Percentiles rank a stretch among this genome's conserved stretches.
phyloP scores from a whole-genome alignment of 2,113 vertebrate genomes.

The Egretta garzetta region DNA sequence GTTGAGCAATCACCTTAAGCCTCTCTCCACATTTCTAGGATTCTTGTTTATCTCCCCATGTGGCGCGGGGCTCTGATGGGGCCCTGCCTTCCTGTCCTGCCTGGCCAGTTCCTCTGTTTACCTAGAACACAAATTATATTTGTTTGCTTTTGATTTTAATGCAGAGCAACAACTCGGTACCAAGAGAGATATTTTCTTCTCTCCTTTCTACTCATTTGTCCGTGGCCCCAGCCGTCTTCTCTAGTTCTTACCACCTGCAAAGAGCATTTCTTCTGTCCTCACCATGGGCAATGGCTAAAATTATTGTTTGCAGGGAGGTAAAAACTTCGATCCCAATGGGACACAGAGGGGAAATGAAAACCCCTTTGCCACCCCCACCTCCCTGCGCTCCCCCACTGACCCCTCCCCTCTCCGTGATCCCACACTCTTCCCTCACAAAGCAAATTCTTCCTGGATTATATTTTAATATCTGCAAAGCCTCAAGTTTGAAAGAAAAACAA shows the following conservation, averaged over 20 bases:
- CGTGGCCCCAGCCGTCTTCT: not conserved
- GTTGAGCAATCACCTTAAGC: constrained; percentile 52
- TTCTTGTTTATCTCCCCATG: not conserved
- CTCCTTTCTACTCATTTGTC: not conserved
- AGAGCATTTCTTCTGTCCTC: not conserved
- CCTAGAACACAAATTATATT: not conserved
- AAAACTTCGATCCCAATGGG: constrained; percentile 30
- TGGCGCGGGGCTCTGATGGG: fast-evolving
- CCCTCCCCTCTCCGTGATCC: not conserved
- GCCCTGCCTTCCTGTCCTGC: constrained; percentile 41
- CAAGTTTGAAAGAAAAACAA: constrained; percentile 58
- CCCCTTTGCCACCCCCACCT: not conserved
- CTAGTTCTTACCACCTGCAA: not conserved
- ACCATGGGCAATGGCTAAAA: not conserved
- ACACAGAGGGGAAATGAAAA: constrained; percentile 55
- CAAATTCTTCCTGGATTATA: constrained; percentile 61
- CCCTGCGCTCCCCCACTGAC: not conserved
- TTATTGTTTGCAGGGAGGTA: constrained; percentile 32
- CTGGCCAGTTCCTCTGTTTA: constrained; percentile 46
- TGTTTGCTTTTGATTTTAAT: not conserved
- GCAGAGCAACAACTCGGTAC: not conserved
- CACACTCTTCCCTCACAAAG: constrained; percentile 48
- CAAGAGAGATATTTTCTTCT: not conserved
- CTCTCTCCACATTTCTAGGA: constrained; percentile 43
- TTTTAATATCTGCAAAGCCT: constrained; percentile 70